These are phyloP conservation scores for Cheirogaleus medius DNA, from an alignment of 2,113 vertebrate genomes.

Conservation along the genomic window DNA sequence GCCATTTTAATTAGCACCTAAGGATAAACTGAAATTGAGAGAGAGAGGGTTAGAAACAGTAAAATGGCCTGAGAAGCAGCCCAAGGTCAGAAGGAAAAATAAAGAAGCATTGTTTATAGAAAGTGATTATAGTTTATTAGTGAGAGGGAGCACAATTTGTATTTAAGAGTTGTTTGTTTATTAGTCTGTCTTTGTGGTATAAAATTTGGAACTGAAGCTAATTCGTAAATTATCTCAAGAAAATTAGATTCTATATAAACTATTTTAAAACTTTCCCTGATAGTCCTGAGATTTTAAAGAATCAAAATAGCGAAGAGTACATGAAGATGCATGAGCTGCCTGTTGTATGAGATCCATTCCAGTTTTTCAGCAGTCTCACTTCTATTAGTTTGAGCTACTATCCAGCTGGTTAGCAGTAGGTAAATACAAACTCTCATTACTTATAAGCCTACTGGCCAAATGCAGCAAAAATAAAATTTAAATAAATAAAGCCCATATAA, in stretches of 20 bases:
- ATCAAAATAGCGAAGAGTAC: neutral
- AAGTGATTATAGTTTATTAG: neutral
- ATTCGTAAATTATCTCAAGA: constrained; percentile 13
- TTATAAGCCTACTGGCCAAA: neutral
- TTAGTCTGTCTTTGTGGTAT: neutral
- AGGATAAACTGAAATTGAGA: constrained; percentile 67
- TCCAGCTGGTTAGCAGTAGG: neutral
- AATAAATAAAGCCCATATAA: neutral
- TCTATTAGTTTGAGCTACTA: neutral
- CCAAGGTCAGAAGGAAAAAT: constrained; percentile 47
- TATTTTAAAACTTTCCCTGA: neutral
- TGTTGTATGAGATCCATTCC: neutral
- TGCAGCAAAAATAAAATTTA: constrained; percentile 20
- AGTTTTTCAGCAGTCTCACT: neutral
- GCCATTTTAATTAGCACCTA: constrained; percentile 79
- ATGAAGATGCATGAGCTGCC: too few relatives aligned
- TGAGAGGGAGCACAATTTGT: neutral
- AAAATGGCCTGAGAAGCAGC: constrained; percentile 50
- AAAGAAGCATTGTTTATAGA: neutral
- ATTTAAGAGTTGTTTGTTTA: neutral
- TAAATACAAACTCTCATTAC: neutral
- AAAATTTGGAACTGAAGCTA: constrained; percentile 21
- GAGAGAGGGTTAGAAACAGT: constrained; percentile 43
- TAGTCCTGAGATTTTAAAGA: constrained; percentile 8
- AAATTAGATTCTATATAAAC: neutral